Evolutionary conservation across 2,113 vertebrate species (phyloP), one percentile per base, ranked within the genome.

Genomic region (Psettodes erumei): DNA sequence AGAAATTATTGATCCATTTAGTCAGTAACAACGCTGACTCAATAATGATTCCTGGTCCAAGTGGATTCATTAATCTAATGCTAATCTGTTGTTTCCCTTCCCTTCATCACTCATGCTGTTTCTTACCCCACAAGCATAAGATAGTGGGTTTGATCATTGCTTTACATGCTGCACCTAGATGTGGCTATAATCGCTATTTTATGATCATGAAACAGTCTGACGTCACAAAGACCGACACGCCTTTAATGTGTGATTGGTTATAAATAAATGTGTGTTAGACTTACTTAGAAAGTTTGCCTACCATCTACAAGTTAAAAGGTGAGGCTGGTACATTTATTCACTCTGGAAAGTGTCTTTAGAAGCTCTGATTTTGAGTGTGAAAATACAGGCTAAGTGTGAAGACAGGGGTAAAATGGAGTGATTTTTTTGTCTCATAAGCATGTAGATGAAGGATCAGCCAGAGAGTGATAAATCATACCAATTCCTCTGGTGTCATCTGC

Each of bases 391-490:
- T 19, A 19, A n/a, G 42, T 32, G 8, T 32, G 19, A 8, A 27
- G 21, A 37, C 28, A 35, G 9, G 7, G 51, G 5, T 1, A 23
- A 35, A 28, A n/a, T 1, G 6, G 9, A 53, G 9, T 50, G 13
- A 16, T 0, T 15, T 6, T 50, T 61, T 45, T 40, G 27, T 56
- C 27, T 23, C 12, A 33, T 27, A 40, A 42, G 16, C 43, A 23
- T 21, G 18, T 7, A 56, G 51, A 50, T 30, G 15, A 64, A 25
- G n/a, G 25, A 76, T 66, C 16, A 16, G 10, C 53, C 25, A 73
- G 18, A 25, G 45, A 50, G 51, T 5, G 5, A 65, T 33, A 48
- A 32, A 42, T 37, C 56, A 53, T 33, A 37, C 10, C 8, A n/a
- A 8, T 48, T 48, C 5, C 8, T 25, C 35, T 51, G 51, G 23